Evolutionary conservation across 2,797 vertebrate genomes (phyloP), one percentile per base, ranked within the genome.

Genomic region (Pangasius krempfi): DNA sequence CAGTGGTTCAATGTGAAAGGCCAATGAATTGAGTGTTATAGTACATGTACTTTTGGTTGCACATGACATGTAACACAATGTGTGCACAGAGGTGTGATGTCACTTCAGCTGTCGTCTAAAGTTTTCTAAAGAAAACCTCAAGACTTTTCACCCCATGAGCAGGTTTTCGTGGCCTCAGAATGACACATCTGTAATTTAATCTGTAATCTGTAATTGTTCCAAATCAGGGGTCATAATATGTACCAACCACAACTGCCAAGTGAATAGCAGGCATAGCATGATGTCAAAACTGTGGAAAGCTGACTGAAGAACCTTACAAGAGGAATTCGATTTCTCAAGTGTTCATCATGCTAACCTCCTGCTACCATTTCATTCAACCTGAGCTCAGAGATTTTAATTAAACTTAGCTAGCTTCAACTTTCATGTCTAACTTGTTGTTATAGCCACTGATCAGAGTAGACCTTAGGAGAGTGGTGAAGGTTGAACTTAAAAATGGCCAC

Each of bases 1-100:
- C 44, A 89, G 79, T 20, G 84, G 60, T 88, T 75, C 72, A 50
- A 54, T 84, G 68, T 82, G 50, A 30, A 85, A 54, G 52, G 68
- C 30, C 73, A 76, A 44, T 50, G 18, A 60, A 25, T 44, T 58
- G 44, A 33, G 60, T 37, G 13, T 70, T 68, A 72, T 47, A 66
- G 80, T 44, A 27, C 5, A 27, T 73, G 25, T 60, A 50, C 44
- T 33, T 70, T 72, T 86, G 33, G 73, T 79, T 62, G 44, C 76
- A 73, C 40, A 79, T 56, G 60, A 20, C 56, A 84, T 58, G 10
- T 18, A 47, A 84, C 4, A 68, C 27, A 47, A 12, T 16, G 22
- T 81, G 12, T 37, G 83, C 30, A 81, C 47, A 80, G 44, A 81
- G 16, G 7, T 60, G 52, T 50, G 20, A 72, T 58, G 22, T 30